Percentiles rank a stretch among this genome's conserved stretches.
These are phyloP conservation scores for Tapirus terrestris DNA, from an alignment of 2,113 vertebrate species.

Conservation along the genomic window DNA sequence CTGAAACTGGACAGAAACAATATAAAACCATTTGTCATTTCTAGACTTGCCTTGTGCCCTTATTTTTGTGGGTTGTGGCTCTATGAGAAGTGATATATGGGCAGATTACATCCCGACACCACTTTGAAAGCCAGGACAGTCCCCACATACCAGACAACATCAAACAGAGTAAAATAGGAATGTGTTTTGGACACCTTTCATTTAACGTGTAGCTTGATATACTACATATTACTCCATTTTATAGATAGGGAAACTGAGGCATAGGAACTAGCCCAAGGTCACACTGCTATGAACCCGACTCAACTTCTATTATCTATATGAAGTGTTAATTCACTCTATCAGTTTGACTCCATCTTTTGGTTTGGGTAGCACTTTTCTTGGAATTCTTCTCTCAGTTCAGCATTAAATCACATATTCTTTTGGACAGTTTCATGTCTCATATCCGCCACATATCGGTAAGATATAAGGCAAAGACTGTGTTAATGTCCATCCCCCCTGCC, in stretches of 20 bases:
- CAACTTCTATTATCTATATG: not conserved
- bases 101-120: accelerated
- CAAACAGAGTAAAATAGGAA: not conserved
- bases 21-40: not conserved
- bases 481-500: accelerated
- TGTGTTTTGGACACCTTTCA: accelerated
- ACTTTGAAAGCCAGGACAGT: not conserved
- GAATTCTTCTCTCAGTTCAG: not conserved
- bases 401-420: not conserved
- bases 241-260: not conserved
- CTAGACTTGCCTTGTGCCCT: not conserved
- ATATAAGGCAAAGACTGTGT: not conserved
- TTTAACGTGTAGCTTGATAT: not conserved
- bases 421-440: not conserved
- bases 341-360: not conserved
- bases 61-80: not conserved
- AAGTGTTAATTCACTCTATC: not conserved
- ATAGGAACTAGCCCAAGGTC: not conserved
- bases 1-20: not conserved
- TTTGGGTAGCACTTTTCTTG: not conserved
- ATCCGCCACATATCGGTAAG: not conserved
- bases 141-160: no score
- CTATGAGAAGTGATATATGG: not conserved
- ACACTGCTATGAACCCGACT: not conserved
- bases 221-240: not conserved